Conservation (phyloP, 2,797 vertebrate species). For the Synanceia verrucosa region DNA sequence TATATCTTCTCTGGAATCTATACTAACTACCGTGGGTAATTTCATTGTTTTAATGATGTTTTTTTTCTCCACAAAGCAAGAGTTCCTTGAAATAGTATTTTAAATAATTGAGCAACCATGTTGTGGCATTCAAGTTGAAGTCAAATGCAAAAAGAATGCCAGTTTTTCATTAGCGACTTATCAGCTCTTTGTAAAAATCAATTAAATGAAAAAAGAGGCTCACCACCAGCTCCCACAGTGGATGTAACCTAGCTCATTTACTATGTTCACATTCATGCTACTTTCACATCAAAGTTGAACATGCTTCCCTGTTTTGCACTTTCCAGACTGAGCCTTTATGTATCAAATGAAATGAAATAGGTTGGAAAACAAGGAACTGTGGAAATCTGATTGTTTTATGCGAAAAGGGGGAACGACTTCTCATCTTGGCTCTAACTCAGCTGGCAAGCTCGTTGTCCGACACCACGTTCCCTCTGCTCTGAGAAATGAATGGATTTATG, state of each 20-base stretch:
- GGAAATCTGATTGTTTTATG: slow-evolving; percentile 6
- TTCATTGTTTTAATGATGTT: neutral
- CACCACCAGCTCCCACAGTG: neutral
- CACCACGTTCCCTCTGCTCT: slow-evolving; percentile 32
- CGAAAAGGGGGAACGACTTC: slow-evolving; percentile 3
- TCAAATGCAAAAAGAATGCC: neutral
- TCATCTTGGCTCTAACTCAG: slow-evolving; percentile 38
- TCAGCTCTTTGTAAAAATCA: neutral
- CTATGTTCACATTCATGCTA: neutral
- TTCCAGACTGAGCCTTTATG: slow-evolving; percentile 1
- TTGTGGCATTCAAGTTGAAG: neutral
- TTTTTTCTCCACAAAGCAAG: too few relatives aligned
- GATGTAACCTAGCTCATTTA: too few relatives aligned
- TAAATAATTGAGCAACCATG: neutral
- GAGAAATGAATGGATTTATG: slow-evolving; percentile 40
- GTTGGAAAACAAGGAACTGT: slow-evolving; percentile 12
- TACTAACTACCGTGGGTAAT: neutral
- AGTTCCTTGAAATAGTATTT: neutral
- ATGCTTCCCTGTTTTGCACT: neutral
- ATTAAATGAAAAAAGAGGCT: neutral
- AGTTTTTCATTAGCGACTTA: neutral
- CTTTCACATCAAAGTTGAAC: neutral
- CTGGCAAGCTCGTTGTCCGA: slow-evolving; percentile 31
- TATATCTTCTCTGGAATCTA: neutral
- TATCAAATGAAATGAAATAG: slow-evolving; percentile 1